Conservation (phyloP, 2,113 vertebrate species). For the Balaenoptera acutorostrata region DNA sequence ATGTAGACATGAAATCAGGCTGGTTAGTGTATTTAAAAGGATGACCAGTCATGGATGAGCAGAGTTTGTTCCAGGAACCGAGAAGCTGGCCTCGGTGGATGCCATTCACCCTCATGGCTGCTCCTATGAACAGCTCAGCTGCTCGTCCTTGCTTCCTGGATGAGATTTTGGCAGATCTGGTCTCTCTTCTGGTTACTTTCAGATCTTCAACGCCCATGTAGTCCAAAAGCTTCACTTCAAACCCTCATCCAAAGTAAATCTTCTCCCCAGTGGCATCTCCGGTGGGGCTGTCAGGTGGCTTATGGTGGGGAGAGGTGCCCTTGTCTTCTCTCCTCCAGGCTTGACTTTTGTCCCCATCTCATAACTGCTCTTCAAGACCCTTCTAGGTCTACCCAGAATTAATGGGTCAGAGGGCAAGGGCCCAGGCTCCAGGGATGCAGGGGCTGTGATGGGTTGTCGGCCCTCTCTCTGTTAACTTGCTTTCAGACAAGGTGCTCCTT, state of each 20-base stretch:
- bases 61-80: not conserved
- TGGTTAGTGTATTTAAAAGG: not conserved
- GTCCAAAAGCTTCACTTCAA: no score
- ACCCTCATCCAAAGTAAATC: no score
- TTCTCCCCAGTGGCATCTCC: not conserved
- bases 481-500: no score
- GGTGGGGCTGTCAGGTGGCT: rapidly evolving
- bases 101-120: rapidly evolving
- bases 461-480: not conserved
- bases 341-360: rapidly evolving
- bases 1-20: not conserved
- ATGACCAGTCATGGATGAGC: rapidly evolving
- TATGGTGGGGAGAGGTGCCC: rapidly evolving
- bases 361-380: not conserved
- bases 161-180: not conserved
- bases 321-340: not conserved
- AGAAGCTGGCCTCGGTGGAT: not conserved
- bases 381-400: not conserved
- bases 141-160: rapidly evolving
- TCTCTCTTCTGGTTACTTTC: not conserved
- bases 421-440: rapidly evolving
- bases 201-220: no score
- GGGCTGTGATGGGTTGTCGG: no score
- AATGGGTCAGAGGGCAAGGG: not conserved
- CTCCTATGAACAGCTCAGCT: no score